Base-by-base conservation (phyloP, 2,888 invertebrate genomes). In the Sarcophaga caerulescens region DNA sequence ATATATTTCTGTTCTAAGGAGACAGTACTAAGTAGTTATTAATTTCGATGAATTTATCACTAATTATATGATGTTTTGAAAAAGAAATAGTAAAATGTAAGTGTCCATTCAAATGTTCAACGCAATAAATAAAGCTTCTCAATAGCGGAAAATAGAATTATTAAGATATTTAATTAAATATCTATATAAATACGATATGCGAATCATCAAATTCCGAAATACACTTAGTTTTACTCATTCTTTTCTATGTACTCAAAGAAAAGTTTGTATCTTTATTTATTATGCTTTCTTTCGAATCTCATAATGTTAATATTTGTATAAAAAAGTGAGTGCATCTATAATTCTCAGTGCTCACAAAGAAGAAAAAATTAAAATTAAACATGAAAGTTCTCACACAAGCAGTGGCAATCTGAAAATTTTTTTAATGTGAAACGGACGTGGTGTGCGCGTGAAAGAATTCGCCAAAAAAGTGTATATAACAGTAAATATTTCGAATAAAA, bases 371-470 rank as follows among this genome's bases (percentile, higher is more conserved):
- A 62, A 69, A 63, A 44, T 57, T 25, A 60, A 71, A 4, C 60
- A 44, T 35, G 68, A 52, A 21, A 80, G 68, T 77, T 66, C 77
- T 81, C 74, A 66, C 74, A 66, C 25, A 77, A 74, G 62, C 45
- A 23, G 21, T 66, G 70, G 25, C 86, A 86, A 84, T 86, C 84
- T 81, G 70, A 74, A 74, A 83, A 81, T 78, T 74, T 66, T 70
- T 78, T 63, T 81, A 84, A 84, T 60, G 78, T 66, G 70, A 81
- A 86, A 75, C 86, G 84, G 86, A 81, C 84, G 86, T 81, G 75
- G 68, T 81, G 84, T 77, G 84, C 86, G 86, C 86, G 84, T 86
- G 77, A 81, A 83, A 70, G 66, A 84, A 84, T 75, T 86, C 81
- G 74, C 78, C 66, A 69, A 74, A 74, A 78, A 74, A 71, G 65